Evolutionary conservation across 2,888 invertebrate genomes (phyloP).

Genomic region (Euzetes globulus): DNA sequence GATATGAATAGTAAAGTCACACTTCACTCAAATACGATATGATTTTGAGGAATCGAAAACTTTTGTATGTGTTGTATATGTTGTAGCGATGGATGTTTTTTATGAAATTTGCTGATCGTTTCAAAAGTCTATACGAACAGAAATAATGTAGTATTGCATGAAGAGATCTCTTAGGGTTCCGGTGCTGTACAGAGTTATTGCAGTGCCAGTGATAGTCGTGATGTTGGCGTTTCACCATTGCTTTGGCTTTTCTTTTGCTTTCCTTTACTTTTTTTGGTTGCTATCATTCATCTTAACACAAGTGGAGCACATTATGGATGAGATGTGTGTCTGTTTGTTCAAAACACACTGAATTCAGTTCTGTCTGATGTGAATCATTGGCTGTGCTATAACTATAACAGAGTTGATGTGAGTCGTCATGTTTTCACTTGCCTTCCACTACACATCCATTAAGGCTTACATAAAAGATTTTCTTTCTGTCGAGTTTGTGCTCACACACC

Average conservation of each 20-base stretch:
- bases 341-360: slow-evolving; percentile 8
- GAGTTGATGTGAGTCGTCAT: neutral
- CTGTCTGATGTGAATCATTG: neutral
- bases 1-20: slow-evolving; percentile 5
- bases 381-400: neutral
- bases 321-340: slow-evolving; percentile 21
- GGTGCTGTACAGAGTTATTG: neutral
- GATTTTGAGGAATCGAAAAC: neutral
- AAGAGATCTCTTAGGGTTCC: slow-evolving; percentile 17
- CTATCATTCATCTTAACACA: slow-evolving; percentile 19
- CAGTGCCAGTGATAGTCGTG: neutral
- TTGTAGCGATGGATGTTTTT: neutral
- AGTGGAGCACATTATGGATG: slow-evolving; percentile 19
- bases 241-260: slow-evolving; percentile 2
- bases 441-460: slow-evolving; percentile 6
- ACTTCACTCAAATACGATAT: neutral
- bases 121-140: neutral
- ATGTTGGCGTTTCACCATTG: neutral
- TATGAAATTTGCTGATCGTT: slow-evolving; percentile 7
- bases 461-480: neutral
- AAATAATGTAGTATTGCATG: neutral
- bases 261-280: slow-evolving; percentile 9
- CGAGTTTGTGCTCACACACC: neutral
- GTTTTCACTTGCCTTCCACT: neutral
- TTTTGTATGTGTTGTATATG: neutral